These are phyloP conservation scores for Phocides pigmalion DNA, from an alignment of 1,140 invertebrate genomes.

Conservation along the genomic window DNA sequence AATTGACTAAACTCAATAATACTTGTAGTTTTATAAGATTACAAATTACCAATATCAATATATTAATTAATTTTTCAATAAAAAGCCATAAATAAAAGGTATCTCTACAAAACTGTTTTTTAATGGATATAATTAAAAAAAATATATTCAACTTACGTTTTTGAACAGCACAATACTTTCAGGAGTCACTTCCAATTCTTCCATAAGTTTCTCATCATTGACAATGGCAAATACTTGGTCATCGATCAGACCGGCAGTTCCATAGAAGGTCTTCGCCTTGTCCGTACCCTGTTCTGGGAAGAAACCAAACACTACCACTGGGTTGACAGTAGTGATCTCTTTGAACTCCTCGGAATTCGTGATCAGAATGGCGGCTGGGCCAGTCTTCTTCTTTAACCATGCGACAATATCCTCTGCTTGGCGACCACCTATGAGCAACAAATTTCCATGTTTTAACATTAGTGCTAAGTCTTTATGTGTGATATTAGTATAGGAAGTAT, in stretches of 20 bases:
- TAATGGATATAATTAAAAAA: neutral
- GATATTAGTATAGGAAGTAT: too few relatives aligned
- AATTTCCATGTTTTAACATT: too few relatives aligned
- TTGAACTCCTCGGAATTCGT: slow-evolving; percentile 92
- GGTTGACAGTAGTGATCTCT: slow-evolving; percentile 91
- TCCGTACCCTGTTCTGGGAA: slow-evolving; percentile 93
- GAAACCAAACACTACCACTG: slow-evolving; percentile 96
- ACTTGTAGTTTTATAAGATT: too few relatives aligned
- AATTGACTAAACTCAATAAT: too few relatives aligned
- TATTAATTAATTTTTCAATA: too few relatives aligned
- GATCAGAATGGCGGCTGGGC: slow-evolving; percentile 93
- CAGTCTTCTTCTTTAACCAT: slow-evolving; percentile 99
- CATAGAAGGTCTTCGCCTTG: slow-evolving; percentile 93
- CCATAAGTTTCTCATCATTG: slow-evolving; percentile 89
- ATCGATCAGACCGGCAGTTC: slow-evolving; percentile 91
- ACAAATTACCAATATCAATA: too few relatives aligned
- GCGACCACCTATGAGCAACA: slow-evolving; percentile 89
- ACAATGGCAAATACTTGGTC: slow-evolving; percentile 96
- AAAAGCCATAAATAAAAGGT: too few relatives aligned
- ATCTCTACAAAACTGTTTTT: too few relatives aligned
- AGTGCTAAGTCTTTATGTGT: too few relatives aligned
- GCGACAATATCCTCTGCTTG: slow-evolving; percentile 95
- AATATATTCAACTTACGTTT: slow-evolving; percentile 86
- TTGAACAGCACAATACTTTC: slow-evolving; percentile 94
- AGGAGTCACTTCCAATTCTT: slow-evolving; percentile 89